Evolutionary conservation across 1,140 invertebrate genomes (phyloP).

Genomic region (Nasonia vitripennis): DNA sequence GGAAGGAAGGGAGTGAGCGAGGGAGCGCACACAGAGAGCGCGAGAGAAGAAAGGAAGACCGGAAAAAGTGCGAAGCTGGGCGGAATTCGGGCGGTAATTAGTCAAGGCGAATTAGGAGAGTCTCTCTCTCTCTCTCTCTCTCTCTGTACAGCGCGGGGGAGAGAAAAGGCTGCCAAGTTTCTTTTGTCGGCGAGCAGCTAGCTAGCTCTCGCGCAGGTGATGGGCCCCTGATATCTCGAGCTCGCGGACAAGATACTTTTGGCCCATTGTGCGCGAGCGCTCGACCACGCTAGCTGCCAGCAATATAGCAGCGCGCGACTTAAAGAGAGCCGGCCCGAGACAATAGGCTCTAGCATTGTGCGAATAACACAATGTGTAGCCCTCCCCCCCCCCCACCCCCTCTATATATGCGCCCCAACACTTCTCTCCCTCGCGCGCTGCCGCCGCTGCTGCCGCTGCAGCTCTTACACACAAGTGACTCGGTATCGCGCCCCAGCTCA

Average conservation of each 20-base stretch:
- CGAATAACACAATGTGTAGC: not conserved
- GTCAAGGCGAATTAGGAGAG: not conserved
- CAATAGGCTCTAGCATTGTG: not conserved
- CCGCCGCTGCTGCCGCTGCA: not conserved
- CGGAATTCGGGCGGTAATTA: not conserved
- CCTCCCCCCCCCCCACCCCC: no score
- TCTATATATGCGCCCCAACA: not conserved
- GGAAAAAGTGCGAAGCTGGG: not conserved
- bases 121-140: no score
- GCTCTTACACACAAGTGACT: not conserved
- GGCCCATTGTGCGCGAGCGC: not conserved
- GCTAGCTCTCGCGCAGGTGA: not conserved
- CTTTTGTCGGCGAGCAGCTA: not conserved
- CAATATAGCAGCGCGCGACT: not conserved
- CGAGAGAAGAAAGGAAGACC: not conserved
- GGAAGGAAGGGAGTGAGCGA: not conserved
- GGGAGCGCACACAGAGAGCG: not conserved
- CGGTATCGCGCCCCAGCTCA: not conserved
- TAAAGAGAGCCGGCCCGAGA: not conserved
- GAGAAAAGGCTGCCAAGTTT: not conserved
- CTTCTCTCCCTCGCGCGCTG: not conserved
- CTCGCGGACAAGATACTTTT: not conserved
- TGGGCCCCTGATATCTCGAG: not conserved
- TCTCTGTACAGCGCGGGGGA: no score
- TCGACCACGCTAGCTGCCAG: not conserved